These are phyloP conservation scores for Carettochelys insculpta DNA, from an alignment of 2,113 vertebrate genomes.

Conservation along the genomic window DNA sequence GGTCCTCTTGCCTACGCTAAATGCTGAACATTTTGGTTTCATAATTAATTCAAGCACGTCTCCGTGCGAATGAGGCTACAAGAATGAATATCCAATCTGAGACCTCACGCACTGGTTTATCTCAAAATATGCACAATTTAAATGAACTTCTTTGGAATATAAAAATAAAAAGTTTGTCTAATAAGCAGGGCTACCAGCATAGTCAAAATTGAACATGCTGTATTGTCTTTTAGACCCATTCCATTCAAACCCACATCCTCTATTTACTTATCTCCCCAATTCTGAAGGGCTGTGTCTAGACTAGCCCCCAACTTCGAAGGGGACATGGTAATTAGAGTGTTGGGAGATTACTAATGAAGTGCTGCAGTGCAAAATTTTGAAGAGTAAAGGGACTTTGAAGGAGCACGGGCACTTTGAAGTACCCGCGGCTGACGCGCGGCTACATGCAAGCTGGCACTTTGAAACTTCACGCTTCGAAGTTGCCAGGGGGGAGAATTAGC, in stretches of 20 bases:
- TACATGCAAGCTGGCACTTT: no score
- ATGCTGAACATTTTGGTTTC: not conserved
- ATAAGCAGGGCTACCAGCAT: not conserved
- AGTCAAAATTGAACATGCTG: not conserved
- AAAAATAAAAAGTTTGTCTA: constrained; percentile 52
- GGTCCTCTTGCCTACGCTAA: not conserved
- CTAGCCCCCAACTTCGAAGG: no score
- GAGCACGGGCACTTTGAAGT: no score
- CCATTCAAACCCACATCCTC: not conserved
- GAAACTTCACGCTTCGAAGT: no score
- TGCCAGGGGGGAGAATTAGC: no score
- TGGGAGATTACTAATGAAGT: no score
- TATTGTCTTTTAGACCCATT: not conserved
- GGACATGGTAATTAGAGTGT: no score
- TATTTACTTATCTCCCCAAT: not conserved
- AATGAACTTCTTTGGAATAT: constrained; percentile 5
- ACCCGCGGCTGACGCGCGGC: no score
- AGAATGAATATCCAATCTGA: not conserved
- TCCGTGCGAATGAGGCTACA: not conserved
- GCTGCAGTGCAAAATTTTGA: no score
- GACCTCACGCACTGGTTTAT: not conserved
- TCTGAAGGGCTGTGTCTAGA: no score
- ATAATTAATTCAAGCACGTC: not conserved
- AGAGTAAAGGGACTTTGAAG: no score
- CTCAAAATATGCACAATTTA: constrained; percentile 5